These are phyloP conservation scores for Aphis gossypii DNA, from an alignment of 1,140 invertebrate species.

Conservation along the genomic window DNA sequence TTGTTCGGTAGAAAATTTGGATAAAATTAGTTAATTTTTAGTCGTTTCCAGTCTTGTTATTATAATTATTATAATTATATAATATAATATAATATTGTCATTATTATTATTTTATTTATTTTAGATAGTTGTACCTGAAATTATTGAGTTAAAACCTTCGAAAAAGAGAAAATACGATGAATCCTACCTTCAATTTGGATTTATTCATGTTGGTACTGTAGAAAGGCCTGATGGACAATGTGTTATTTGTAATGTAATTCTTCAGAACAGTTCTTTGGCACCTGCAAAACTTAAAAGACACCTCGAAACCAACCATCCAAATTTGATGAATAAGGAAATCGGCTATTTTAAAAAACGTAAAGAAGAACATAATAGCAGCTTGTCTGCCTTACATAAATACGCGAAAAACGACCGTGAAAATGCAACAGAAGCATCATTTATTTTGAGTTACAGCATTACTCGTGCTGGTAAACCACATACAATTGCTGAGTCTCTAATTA, in stretches of 20 bases:
- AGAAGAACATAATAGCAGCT: slow-evolving; percentile 23
- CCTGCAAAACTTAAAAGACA: slow-evolving; percentile 25
- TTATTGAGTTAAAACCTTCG: slow-evolving; percentile 11
- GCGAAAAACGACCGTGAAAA: slow-evolving; percentile 31
- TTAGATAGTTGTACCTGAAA: slow-evolving; percentile 14
- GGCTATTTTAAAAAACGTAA: slow-evolving; percentile 7
- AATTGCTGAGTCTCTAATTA: slow-evolving; percentile 60
- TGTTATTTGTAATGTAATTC: slow-evolving; percentile 47
- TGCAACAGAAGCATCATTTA: slow-evolving; percentile 48
- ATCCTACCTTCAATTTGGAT: slow-evolving; percentile 20
- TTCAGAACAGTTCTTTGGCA: slow-evolving; percentile 36
- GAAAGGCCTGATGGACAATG: neutral
- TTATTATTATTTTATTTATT: neutral
- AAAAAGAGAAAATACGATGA: slow-evolving; percentile 50
- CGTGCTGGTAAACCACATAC: slow-evolving; percentile 59
- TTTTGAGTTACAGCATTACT: slow-evolving; percentile 62
- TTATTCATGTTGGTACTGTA: slow-evolving; percentile 15
- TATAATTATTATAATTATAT: neutral
- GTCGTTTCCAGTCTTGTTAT: slow-evolving; percentile 21
- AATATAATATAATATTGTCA: neutral
- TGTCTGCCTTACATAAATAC: neutral
- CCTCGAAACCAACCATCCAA: slow-evolving; percentile 34
- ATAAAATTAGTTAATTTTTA: slow-evolving; percentile 48
- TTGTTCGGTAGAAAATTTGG: neutral
- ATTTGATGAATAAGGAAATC: slow-evolving; percentile 1